Conservation (phyloP, 1,140 invertebrate genomes). For the Planococcus citri region DNA sequence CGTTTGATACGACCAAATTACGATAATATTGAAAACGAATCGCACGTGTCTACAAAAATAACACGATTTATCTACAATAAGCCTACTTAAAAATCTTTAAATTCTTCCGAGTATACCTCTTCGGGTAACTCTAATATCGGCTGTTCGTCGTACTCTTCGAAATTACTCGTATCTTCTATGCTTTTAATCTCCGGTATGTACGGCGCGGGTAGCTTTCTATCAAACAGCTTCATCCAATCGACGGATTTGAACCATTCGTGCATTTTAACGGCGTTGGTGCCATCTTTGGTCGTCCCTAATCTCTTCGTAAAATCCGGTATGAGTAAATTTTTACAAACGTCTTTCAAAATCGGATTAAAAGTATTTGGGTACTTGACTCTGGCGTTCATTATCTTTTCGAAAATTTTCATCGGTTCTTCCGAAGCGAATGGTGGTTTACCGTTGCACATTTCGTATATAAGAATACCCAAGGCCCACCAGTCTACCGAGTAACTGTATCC, state of each 20-base stretch:
- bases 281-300: neutral
- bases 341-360: slow-evolving; percentile 63
- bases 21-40: too few relatives aligned
- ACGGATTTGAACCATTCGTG: slow-evolving; percentile 23
- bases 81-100: slow-evolving; percentile 13
- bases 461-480: slow-evolving; percentile 87
- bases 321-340: slow-evolving; percentile 73
- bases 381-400: slow-evolving; percentile 72
- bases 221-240: slow-evolving; percentile 23
- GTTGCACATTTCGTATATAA: slow-evolving; percentile 81
- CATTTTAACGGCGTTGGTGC: neutral
- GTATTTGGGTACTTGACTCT: slow-evolving; percentile 56
- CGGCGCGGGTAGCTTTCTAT: neutral
- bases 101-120: neutral
- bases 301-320: slow-evolving; percentile 53
- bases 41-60: too few relatives aligned
- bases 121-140: neutral
- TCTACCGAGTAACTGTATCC: slow-evolving; percentile 85
- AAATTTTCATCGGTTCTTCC: slow-evolving; percentile 78
- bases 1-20: too few relatives aligned
- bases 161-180: slow-evolving; percentile 22
- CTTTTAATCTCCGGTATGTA: slow-evolving; percentile 9
- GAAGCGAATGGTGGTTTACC: slow-evolving; percentile 44
- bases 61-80: too few relatives aligned
- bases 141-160: slow-evolving; percentile 10